A percentile compares a stretch with the other conserved stretches of the same genome.
Conservation (phyloP, 2,113 vertebrate genomes). For the Spilogale gracilis region DNA sequence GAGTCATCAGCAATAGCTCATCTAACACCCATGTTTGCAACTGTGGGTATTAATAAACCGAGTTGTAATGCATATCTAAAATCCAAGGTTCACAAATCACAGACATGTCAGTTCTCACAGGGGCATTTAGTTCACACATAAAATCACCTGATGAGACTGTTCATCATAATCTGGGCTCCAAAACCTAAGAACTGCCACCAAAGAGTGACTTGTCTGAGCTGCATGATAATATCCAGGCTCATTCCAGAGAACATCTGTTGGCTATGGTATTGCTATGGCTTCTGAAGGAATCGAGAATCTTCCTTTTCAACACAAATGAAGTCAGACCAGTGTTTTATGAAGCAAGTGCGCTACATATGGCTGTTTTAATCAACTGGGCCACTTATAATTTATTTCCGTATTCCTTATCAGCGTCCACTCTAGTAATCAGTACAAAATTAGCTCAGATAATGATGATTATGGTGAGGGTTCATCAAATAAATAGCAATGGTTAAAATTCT, state of each 20-base stretch:
- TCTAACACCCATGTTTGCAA: background rate
- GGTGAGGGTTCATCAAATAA: background rate
- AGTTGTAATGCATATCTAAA: background rate
- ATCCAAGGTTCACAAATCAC: background rate
- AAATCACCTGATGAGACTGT: background rate
- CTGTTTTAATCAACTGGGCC: conserved; percentile 24
- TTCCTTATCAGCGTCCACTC: background rate
- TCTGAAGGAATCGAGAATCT: conserved; percentile 21
- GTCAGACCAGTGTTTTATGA: background rate
- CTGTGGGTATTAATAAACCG: background rate
- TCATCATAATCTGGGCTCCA: background rate
- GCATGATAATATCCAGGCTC: background rate
- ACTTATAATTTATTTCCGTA: background rate
- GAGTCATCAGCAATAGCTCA: background rate
- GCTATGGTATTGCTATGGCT: background rate
- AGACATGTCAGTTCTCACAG: background rate
- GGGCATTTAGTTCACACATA: background rate
- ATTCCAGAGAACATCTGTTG: background rate
- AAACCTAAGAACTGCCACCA: background rate
- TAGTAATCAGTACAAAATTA: background rate
- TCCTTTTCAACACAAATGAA: background rate
- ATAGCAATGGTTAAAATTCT: conserved; percentile 21
- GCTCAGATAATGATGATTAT: background rate
- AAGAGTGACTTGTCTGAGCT: background rate
- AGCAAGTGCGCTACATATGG: background rate